phyloP scores from a whole-genome alignment of 2,113 vertebrate genomes.

The Peucedramus taeniatus region DNA sequence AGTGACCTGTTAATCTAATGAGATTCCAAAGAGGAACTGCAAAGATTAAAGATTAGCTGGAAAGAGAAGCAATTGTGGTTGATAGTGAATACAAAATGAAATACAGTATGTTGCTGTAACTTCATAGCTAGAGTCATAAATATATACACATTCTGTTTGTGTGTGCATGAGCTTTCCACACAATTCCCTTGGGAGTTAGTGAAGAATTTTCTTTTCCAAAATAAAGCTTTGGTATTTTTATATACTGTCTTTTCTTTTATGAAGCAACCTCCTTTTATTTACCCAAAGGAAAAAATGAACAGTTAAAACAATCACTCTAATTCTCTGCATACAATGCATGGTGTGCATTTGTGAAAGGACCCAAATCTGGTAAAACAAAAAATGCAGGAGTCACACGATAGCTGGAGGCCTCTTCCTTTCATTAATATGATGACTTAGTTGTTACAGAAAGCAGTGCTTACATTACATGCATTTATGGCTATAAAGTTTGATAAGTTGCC shows the following conservation, averaged over 20 bases:
- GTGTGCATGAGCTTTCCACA: not conserved
- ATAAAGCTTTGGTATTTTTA: not conserved
- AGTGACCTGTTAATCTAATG: slow-evolving; percentile 38
- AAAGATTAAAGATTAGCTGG: slow-evolving; percentile 1
- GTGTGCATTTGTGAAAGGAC: not conserved
- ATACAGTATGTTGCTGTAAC: not conserved
- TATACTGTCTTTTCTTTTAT: not conserved
- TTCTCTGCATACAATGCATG: not conserved
- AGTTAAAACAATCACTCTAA: not conserved
- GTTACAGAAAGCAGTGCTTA: not conserved
- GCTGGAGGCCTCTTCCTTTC: not conserved
- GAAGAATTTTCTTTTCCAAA: not conserved
- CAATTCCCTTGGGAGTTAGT: not conserved
- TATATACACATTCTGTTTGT: not conserved
- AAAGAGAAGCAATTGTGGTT: slow-evolving; percentile 2
- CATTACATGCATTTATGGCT: not conserved
- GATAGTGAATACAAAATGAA: slow-evolving; percentile 20
- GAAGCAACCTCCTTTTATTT: not conserved
- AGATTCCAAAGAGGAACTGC: not conserved
- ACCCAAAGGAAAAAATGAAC: not conserved
- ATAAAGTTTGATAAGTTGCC: not conserved
- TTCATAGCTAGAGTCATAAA: slow-evolving; percentile 1
- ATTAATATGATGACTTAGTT: not conserved
- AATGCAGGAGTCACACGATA: not conserved
- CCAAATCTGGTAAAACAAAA: not conserved